Evolutionary conservation across 1,140 invertebrate species (phyloP), one percentile per base, ranked within the genome.

Genomic region (Anastrepha ludens): DNA sequence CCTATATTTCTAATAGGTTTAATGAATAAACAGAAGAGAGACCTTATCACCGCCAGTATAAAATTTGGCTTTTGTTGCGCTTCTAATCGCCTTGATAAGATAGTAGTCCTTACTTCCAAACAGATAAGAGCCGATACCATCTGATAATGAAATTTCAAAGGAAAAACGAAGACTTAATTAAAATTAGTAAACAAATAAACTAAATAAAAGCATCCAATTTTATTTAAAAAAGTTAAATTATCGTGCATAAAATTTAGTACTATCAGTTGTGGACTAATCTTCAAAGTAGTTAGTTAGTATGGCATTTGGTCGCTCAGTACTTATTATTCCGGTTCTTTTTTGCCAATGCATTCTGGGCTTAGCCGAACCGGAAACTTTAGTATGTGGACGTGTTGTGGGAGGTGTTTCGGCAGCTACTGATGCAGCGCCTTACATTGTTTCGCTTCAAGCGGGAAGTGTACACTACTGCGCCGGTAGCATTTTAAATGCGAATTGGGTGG

Each of bases 391-490:
- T 81, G 89, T 93, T 4, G 91, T 93, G 11, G 92, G 93, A 15
- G 93, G 93, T 7, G 81, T 67, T 5, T 58, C 89, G 8, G 93
- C 93, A 2, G 70, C 90, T 0, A 85, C 85, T 0, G 90, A 93
- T 44, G 89, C 89, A 47, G 93, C 93, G 47, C 93, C 93, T 29
- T 93, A 90, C 60, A 93, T 92, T 7, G 93, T 93, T 8, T 93
- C 93, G 0, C 88, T 93, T 87, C 93, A 93, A 67, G 88, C 90
- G 41, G 41, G 86, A 7, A 81, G 88, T 2, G 90, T 90, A 1
- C 95, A 95, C 81, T 93, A 95, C 87, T 96, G 96, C 89, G 94
- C 94, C 58, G 95, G 94, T 15, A 93, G 94, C 17, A 94, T 96
- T 20, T 81, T 95, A 4, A 93, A 93, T 64, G 87, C 89, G 11